Conservation (phyloP, 2,888 invertebrate genomes). For the Himalopsyche kuldschensis region DNA sequence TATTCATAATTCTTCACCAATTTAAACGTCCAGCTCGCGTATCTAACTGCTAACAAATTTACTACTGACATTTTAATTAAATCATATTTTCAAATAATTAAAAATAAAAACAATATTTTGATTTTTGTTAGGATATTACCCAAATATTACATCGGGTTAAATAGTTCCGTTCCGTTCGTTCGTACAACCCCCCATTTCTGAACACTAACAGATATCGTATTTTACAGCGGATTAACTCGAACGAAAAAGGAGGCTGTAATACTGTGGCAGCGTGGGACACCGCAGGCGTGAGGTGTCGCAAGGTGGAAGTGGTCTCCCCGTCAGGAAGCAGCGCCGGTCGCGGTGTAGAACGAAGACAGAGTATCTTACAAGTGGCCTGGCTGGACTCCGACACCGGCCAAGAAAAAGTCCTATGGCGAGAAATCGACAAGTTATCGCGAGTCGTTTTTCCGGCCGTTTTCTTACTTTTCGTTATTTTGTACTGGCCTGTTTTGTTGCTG, state of each 20-base stretch:
- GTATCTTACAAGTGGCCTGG: conserved; percentile 65
- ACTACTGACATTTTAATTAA: too few relatives aligned
- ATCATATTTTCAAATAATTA: too few relatives aligned
- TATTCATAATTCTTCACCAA: too few relatives aligned
- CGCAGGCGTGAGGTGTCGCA: conserved; percentile 64
- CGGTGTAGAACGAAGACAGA: conserved; percentile 54
- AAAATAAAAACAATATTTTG: too few relatives aligned
- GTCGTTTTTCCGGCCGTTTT: conserved; percentile 79
- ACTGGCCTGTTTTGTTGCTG: conserved; percentile 77
- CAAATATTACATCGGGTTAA: too few relatives aligned
- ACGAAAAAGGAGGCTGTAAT: conserved; percentile 68
- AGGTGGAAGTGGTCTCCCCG: conserved; percentile 57
- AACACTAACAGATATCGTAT: background rate
- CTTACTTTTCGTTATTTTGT: conserved; percentile 72
- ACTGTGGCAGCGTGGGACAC: conserved; percentile 68
- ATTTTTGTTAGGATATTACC: too few relatives aligned
- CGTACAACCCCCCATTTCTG: background rate
- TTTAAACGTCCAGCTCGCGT: too few relatives aligned
- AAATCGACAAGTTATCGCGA: conserved; percentile 76
- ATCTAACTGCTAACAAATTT: too few relatives aligned
- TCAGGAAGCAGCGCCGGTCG: conserved; percentile 30
- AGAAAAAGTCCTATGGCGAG: conserved; percentile 74
- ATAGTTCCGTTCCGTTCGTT: too few relatives aligned
- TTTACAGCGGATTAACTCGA: conserved; percentile 62
- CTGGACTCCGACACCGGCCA: conserved; percentile 68